These are phyloP conservation scores for Smithornis capensis DNA, from an alignment of 2,113 vertebrate species.

Conservation along the genomic window DNA sequence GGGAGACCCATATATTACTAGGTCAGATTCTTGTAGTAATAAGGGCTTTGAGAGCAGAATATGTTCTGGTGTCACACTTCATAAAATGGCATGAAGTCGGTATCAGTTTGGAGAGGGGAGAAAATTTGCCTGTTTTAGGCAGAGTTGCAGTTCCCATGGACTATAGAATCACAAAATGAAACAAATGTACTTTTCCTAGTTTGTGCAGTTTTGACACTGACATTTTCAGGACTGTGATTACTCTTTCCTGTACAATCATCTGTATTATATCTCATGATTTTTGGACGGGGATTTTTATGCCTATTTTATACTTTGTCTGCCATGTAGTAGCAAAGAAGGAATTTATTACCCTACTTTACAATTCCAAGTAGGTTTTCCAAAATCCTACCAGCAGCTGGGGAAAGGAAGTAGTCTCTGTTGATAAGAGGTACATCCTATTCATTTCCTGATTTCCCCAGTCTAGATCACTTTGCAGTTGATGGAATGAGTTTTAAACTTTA, in stretches of 20 bases:
- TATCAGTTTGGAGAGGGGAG: neutral
- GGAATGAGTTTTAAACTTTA: neutral
- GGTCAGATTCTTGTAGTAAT: neutral
- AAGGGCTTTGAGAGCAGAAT: neutral
- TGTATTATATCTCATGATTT: neutral
- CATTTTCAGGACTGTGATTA: neutral
- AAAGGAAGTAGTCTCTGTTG: neutral
- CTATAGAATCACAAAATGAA: neutral
- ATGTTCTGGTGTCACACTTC: neutral
- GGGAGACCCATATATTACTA: neutral
- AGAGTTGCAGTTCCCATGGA: neutral
- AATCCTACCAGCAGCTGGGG: neutral
- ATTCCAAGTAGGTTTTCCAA: neutral
- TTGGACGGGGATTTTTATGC: neutral
- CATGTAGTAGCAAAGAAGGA: neutral
- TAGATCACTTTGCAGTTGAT: neutral
- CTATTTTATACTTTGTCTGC: neutral
- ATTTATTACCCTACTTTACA: neutral
- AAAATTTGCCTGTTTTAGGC: neutral
- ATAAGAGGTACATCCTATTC: neutral
- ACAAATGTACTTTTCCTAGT: neutral
- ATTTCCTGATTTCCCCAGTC: neutral
- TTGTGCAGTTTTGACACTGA: neutral
- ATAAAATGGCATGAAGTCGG: neutral
- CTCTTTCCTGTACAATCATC: neutral